These are phyloP conservation scores for Paracentrotus lividus DNA, from an alignment of 53 echinoderm and acorn worm species.

Conservation along the genomic window DNA sequence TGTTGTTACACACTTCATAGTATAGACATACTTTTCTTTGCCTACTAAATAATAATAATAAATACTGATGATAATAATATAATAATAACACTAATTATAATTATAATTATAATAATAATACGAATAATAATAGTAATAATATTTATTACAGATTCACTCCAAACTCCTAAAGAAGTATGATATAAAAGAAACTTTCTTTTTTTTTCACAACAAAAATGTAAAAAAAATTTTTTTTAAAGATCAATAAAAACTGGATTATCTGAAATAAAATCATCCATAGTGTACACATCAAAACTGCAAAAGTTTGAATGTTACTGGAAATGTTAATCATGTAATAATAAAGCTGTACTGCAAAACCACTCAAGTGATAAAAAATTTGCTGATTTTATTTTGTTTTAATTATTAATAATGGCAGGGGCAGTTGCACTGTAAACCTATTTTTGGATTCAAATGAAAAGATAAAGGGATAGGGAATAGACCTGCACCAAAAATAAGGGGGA, in stretches of 20 bases:
- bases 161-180: not conserved
- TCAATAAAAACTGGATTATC: not conserved
- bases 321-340: not conserved
- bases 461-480: not conserved
- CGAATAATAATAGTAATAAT: too few relatives aligned
- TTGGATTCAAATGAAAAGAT: not conserved
- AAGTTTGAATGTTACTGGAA: not conserved
- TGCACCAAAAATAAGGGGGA: not conserved
- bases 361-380: not conserved
- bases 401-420: not conserved
- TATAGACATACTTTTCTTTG: too few relatives aligned
- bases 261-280: not conserved
- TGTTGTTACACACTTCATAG: too few relatives aligned
- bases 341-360: not conserved
- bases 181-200: not conserved
- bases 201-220: too few relatives aligned
- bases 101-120: too few relatives aligned
- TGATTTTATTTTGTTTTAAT: not conserved
- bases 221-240: not conserved
- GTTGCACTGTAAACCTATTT: too few relatives aligned
- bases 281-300: not conserved
- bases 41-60: too few relatives aligned
- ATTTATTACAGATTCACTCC: too few relatives aligned
- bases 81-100: too few relatives aligned
- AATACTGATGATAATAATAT: too few relatives aligned